Evolutionary conservation across 2,797 vertebrate species (phyloP), one percentile per base, ranked within the genome.

Genomic region (Tragopan temminckii): DNA sequence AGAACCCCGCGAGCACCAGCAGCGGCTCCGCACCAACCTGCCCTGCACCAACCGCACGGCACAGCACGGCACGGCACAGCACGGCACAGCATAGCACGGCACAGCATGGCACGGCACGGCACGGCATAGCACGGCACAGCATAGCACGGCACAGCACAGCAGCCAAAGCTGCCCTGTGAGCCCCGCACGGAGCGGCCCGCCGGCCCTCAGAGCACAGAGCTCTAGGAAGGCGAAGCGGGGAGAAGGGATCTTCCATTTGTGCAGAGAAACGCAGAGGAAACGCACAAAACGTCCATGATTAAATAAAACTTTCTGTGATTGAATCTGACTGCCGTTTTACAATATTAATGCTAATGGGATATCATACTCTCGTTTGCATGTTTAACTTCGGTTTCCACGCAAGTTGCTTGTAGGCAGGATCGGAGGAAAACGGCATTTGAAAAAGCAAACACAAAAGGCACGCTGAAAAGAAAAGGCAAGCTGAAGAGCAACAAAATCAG

Each of bases 311-410:
- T 85, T 75, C 96, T 57, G 87, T 96, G 97, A 97, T 91, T 96
- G 94, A 97, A 97, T 97, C 11, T 96, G 97, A 97, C 96, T 95
- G 89, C 94, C 91, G 96, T 91, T 97, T 96, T 98, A 97, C 95
- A 98, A 96, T 97, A 98, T 98, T 97, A 97, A 97, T 97, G 96
- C 94, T 97, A 97, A 98, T 97, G 95, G 97, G 83, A 91, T 93
- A 95, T 88, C 95, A 79, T 86, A 88, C 89, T 85, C 90, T 92
- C 89, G 96, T 96, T 96, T 97, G 95, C 95, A 95, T 95, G 93
- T 96, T 97, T 96, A 96, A 97, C 96, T 96, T 94, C 8, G 38
- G 94, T 38, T 95, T 76, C 96, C 95, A 96, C 94, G 92, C 76
- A 89, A 96, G 95, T 91, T 88, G 81, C 90, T 82, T 40, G 85